Evolutionary conservation across 2,113 vertebrate genomes (phyloP).

Genomic region (Salvator merianae): DNA sequence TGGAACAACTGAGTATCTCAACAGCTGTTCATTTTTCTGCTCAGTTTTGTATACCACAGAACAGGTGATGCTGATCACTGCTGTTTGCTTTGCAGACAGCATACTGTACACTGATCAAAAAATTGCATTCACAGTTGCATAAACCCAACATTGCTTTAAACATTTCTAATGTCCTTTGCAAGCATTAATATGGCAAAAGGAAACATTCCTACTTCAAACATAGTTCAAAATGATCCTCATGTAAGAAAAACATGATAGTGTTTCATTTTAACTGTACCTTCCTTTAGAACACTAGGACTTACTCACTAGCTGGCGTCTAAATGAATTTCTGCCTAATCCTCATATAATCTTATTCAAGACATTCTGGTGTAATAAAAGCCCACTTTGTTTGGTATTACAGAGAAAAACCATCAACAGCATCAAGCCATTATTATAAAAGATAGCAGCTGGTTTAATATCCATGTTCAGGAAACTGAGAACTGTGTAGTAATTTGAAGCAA

Average conservation of each 20-base stretch:
- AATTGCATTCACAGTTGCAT: conserved; percentile 37
- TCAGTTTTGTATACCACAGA: conserved; percentile 2
- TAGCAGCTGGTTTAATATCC: not conserved
- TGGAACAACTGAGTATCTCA: not conserved
- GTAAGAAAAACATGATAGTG: not conserved
- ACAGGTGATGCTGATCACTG: conserved; percentile 11
- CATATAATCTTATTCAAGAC: not conserved
- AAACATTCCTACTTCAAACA: conserved; percentile 7
- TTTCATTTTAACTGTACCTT: conserved; percentile 27
- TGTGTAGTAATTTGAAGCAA: not conserved
- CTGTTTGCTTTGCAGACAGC: not conserved
- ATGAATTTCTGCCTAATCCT: not conserved
- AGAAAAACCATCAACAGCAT: not conserved
- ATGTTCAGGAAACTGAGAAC: not conserved
- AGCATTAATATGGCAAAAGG: not conserved
- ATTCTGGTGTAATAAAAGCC: conserved; percentile 3
- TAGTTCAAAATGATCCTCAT: not conserved
- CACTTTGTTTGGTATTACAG: not conserved
- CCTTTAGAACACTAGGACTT: not conserved
- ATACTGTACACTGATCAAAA: conserved; percentile 13
- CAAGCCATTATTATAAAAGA: not conserved
- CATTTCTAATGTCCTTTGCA: not conserved
- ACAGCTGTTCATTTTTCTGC: conserved; percentile 48
- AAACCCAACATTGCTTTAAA: conserved; percentile 30
- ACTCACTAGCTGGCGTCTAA: not conserved